Conservation (phyloP, 1,140 invertebrate genomes). For the Drosophila fuyamai region DNA sequence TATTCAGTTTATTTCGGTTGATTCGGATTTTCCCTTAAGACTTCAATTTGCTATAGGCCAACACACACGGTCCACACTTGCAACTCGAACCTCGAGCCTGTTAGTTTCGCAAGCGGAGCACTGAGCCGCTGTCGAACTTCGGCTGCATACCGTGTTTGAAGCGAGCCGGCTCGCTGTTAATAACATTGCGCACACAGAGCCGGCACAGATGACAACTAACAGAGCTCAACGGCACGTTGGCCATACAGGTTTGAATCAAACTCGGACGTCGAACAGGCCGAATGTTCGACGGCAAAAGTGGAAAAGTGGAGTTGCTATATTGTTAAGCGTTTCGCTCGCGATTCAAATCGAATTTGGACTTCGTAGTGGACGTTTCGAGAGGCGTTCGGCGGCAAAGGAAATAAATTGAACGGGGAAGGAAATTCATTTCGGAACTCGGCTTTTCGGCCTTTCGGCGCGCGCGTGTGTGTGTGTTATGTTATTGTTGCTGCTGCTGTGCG, state of each 20-base stretch:
- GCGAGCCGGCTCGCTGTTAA: no score
- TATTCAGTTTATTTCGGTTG: slow-evolving; percentile 1
- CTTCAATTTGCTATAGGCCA: neutral
- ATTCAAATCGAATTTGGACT: slow-evolving; percentile 11
- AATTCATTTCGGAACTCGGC: slow-evolving; percentile 9
- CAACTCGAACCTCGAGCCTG: neutral
- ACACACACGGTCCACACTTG: neutral
- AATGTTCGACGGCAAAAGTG: neutral
- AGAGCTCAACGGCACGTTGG: neutral
- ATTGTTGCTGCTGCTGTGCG: slow-evolving; percentile 8
- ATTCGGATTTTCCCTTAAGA: neutral
- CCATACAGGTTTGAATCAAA: neutral
- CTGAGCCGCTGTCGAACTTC: neutral
- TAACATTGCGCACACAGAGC: no score
- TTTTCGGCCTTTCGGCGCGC: slow-evolving; percentile 7
- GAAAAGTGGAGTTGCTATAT: neutral
- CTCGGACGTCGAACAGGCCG: neutral
- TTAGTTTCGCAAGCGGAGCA: neutral
- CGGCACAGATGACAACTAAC: no score
- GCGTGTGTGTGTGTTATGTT: slow-evolving; percentile 21
- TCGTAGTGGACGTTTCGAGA: slow-evolving; percentile 2
- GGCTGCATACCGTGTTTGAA: neutral
- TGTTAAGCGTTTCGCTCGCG: neutral
- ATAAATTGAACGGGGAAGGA: neutral
- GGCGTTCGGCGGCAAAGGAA: slow-evolving; percentile 1